Evolutionary conservation across 2,113 vertebrate species (phyloP), one percentile per base, ranked within the genome.

Genomic region (Poecilia latipinna): DNA sequence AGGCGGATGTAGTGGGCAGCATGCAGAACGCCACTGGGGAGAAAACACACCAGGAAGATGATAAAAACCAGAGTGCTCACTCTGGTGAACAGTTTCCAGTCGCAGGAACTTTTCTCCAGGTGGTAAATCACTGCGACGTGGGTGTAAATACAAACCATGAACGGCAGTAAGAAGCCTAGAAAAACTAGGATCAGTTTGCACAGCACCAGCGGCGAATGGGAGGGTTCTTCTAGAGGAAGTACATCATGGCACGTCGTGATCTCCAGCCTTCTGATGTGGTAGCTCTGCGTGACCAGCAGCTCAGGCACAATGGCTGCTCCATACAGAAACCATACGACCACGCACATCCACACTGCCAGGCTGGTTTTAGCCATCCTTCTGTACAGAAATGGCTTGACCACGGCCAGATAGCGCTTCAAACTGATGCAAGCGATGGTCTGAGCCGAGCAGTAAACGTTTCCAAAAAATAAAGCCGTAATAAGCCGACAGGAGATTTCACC

Each of bases 361-460:
- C 75, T 84, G 2, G 91, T 93, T 65, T 95, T 96, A 0, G 95
- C 93, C 61, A 98, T 85, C 22, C 91, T 68, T 65, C 94, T 94
- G 87, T 97, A 98, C 67, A 94, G 85, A 89, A 98, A 98, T 0
- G 97, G 97, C 57, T 95, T 95, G n/a, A 95, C 95, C 0, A 97
- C 94, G 42, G 96, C 97, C 85, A 98, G 63, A 12, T 98, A 98
- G 66, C 96, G 96, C 82, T 93, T 96, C 63, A 98, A 15, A 1
- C 96, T 96, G 88, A 97, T 95, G 79, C 96, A 96, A 0, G 87
- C 93, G 1, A 97, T 95, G 39, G 96, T 93, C 73, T 97, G 92
- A 60, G 97, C 95, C 12, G 96, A 97, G 51, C 96, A 96, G 85
- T 97, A 98, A 92, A 97, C 94, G 74, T 99, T 98, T 7, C 97